Base-by-base conservation (phyloP, 30 jellyfish, hydroid and myxozoan species). In the Haliclystus octoradiatus region DNA sequence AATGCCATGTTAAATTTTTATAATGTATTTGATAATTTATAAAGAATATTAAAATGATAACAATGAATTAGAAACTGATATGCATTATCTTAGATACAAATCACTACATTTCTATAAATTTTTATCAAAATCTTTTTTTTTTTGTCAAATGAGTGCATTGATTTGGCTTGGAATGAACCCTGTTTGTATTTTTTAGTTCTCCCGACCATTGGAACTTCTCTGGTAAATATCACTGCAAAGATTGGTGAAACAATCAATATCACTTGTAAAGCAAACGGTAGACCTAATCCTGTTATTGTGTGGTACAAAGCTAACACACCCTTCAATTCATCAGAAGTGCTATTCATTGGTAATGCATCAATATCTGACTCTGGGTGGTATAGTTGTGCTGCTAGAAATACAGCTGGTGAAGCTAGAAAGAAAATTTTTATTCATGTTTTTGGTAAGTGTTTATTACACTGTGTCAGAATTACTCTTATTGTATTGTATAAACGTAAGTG, bases 191-290 rank as follows among this genome's bases (percentile, higher is more conserved):
- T n/a, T n/a, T n/a, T n/a, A n/a, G n/a, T n/a, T n/a, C n/a, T n/a
- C n/a, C 77, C 92, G n/a, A 24, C 46, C 49, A 78, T 78, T 25
- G 31, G 40, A 12, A 28, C 82, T 25, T 28, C 67, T 4, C 34
- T 78, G 26, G 47, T 26, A 30, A 78, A 78, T 24, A 35, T 50
- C 13, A 53, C 92, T 15, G 82, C 63, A 1, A 29, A 60, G 1
- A 68, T 68, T 46, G 92, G 92, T 28, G 75, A 63, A 1, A 26
- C 80, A 2, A 14, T 79, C 22, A 27, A 69, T 2, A 71, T 35
- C 35, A 14, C 29, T 13, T 78, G 92, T 30, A 35, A 33, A 3
- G 92, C 92, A 19, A 32, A 52, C 24, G 92, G 92, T 1, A 25
- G 61, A 28, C 92, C 82, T 1, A 2, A 7, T 28, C 92, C 92